A percentile compares a stretch with the other conserved stretches of the same genome.
Conservation (phyloP, 2,797 vertebrate species). For the Vespertilio murinus region DNA sequence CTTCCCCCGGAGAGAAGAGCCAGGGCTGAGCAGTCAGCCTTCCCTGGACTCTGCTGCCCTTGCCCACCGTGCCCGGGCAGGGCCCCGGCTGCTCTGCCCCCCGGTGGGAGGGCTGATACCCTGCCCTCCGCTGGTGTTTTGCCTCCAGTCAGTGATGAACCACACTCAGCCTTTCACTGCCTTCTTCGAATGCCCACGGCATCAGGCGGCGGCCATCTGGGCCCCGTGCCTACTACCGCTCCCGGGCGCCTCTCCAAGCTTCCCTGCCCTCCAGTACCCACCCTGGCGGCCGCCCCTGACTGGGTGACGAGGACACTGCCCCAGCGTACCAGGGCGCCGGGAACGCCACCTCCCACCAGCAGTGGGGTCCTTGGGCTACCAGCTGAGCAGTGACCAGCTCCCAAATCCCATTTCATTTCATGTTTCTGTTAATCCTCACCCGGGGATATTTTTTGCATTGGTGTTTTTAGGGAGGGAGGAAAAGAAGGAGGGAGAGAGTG, state of each 20-base stretch:
- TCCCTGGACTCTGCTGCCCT: neutral
- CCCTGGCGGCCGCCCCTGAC: neutral
- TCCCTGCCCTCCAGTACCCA: neutral
- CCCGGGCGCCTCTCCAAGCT: neutral
- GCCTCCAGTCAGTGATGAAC: neutral
- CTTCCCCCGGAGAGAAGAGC: neutral
- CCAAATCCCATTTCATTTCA: neutral
- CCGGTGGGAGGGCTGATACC: neutral
- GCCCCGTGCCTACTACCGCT: fast-evolving
- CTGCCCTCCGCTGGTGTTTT: neutral
- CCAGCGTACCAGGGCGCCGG: fast-evolving
- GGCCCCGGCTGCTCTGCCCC: neutral
- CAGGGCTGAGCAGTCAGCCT: neutral
- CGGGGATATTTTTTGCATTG: no score
- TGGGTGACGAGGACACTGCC: neutral
- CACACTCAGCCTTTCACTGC: neutral
- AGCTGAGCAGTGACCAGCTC: no score
- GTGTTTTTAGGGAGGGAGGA: no score
- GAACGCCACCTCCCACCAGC: neutral
- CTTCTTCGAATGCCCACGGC: neutral
- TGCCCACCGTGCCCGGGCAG: neutral
- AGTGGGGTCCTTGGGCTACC: neutral
- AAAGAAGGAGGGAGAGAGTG: no score
- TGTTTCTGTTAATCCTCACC: no score
- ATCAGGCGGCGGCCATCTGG: neutral